Evolutionary conservation across 2,888 invertebrate genomes (phyloP), one percentile per base, ranked within the genome.

Genomic region (Epinotia bilunana): DNA sequence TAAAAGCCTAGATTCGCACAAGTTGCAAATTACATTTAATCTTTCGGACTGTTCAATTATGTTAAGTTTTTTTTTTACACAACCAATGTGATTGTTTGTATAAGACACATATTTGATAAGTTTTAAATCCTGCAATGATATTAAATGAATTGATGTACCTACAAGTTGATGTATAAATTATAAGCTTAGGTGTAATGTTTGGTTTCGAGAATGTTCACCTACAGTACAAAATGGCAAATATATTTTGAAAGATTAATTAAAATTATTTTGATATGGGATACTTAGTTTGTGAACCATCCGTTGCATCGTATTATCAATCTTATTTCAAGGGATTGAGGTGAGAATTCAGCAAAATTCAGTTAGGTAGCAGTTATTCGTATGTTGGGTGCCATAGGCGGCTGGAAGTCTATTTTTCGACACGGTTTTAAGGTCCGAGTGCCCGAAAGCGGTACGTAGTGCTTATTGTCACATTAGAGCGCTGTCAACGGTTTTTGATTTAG

Each of bases 191-290:
- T 64, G 49, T 60, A 65, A 16, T 16, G 53, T 73, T 39, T 58
- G 60, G 49, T 67, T 60, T 46, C 11, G 20, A 16, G 11, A 58
- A 65, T 72, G n/a, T 16, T 39, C 7, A 49, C 61, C 43, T 63
- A 64, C 57, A 72, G 64, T 64, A 72, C 72, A 72, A 63, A 64
- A 64, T 58, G 18, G 5, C 12, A 28, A 12, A 61, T 57, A n/a
- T n/a, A 60, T 3, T 58, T 7, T 23, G 23, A 49, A 23, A 43
- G 5, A 43, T 57, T 11, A 62, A 18, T 53, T 49, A 9, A 18
- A 13, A 13, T 53, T 53, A 33, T 65, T 65, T 65, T 65, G 12
- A n/a, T 28, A 65, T 53, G 4, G 33, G 12, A n/a, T 53, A 65
- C 16, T 16, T n/a, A n/a, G 46, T 13, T 49, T 16, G 16, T 49